Evolutionary conservation across 2,888 invertebrate species (phyloP), one percentile per base, ranked within the genome.

Genomic region (Scaptomyza caliginosa): DNA sequence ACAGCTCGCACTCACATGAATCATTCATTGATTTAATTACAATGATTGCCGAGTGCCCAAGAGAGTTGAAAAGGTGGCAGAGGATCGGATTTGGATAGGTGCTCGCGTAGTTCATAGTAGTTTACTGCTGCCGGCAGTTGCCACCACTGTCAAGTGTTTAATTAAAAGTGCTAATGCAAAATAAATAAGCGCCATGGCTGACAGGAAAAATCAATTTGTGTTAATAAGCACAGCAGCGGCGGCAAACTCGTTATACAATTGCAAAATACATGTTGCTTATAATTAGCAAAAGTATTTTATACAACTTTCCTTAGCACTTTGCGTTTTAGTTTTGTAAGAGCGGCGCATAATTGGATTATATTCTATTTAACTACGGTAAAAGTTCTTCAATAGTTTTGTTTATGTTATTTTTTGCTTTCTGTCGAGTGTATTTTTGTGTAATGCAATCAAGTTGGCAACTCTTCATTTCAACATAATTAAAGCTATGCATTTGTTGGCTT

Each of bases 1-100:
- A 74, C 65, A 64, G 59, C 40, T 67, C 63, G 77, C 85, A 74
- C 82, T 83, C 86, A 81, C 85, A 83, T 86, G 86, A 81, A 84
- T 86, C 83, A 86, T 83, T 86, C 87, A 83, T 83, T 86, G 83
- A 87, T 85, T 86, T 83, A 83, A 86, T 83, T 86, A 83, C 87
- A 83, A 83, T 83, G 83, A 86, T 85, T 82, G 81, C 86, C 72
- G 48, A 69, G 72, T 60, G 58, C 60, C 16, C 34, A 34, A 26
- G 26, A 8, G 26, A 26, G 10, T 24, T 2, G 32, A 13, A 13
- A 32, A 7, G 13, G 34, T 7, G 1, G 3, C 8, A 64, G 52
- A 46, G 40, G 42, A 58, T 58, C 3, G 13, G 13, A 13, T n/a
- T 30, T 48, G 48, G 38, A 49, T 39, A 48, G 73, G 56, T 58